A percentile compares a stretch with the other conserved stretches of the same genome.
phyloP scores from a whole-genome alignment of 2,797 vertebrate species.

The Anabas testudineus region DNA sequence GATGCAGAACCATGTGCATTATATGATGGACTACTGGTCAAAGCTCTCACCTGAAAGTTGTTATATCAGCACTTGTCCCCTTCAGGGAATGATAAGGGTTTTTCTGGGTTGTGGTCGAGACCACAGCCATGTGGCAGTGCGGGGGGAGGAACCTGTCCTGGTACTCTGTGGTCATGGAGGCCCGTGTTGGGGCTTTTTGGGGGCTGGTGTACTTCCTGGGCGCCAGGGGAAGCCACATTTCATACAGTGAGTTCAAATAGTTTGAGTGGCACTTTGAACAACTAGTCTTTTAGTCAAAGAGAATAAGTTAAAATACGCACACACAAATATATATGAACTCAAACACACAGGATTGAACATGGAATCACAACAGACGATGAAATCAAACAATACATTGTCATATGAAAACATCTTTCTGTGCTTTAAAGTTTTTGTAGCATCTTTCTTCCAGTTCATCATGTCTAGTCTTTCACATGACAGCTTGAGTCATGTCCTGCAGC shows the following conservation, averaged over 20 bases:
- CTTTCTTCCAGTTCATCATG: too few species aligned
- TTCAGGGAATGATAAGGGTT: slow-evolving; percentile 22
- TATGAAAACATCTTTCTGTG: too few species aligned
- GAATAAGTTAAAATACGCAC: neutral
- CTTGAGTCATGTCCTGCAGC: neutral
- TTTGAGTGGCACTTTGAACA: too few species aligned
- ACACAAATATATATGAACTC: too few species aligned
- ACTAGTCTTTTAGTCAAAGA: too few species aligned
- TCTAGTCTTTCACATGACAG: neutral
- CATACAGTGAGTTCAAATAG: neutral
- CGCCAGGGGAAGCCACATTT: neutral
- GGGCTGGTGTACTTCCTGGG: slow-evolving; percentile 32
- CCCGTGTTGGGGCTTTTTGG: neutral
- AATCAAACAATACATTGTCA: neutral
- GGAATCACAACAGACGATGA: neutral
- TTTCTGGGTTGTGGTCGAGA: neutral
- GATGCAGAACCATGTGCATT: neutral
- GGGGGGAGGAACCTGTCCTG: slow-evolving; percentile 53
- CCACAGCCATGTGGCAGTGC: accelerated
- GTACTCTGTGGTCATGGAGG: slow-evolving; percentile 60
- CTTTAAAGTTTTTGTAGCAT: too few species aligned
- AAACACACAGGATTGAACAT: neutral
- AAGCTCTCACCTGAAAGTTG: slow-evolving; percentile 42
- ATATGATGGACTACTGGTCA: too few species aligned
- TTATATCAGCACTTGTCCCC: neutral